These are phyloP conservation scores for Oophaga pumilio DNA, from an alignment of 2,113 vertebrate genomes.

Conservation along the genomic window DNA sequence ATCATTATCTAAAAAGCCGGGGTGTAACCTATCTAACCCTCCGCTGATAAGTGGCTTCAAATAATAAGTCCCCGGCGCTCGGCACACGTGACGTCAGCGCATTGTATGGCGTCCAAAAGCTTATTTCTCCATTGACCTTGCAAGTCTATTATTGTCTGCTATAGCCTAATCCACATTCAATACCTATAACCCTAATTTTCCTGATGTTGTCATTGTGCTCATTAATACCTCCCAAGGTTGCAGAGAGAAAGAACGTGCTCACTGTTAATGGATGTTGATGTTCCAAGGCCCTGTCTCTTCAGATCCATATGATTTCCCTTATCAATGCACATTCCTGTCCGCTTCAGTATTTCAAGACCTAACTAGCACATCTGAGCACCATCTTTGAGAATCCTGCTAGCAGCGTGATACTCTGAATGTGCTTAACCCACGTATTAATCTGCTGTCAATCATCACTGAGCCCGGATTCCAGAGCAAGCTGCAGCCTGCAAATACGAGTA, in stretches of 20 bases:
- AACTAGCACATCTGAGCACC: background rate
- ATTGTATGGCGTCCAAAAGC: slow-evolving; percentile 20
- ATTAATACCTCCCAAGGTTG: slow-evolving; percentile 49
- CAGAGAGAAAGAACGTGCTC: slow-evolving; percentile 2
- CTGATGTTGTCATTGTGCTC: slow-evolving; percentile 27
- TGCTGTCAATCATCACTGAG: background rate
- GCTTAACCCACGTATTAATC: background rate
- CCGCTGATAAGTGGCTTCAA: background rate
- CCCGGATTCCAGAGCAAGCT: background rate
- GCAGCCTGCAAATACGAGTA: background rate
- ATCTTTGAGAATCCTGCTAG: background rate
- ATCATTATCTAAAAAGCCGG: background rate
- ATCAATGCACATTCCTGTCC: slow-evolving; percentile 18
- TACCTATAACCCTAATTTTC: slow-evolving; percentile 33
- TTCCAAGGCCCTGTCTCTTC: slow-evolving; percentile 37
- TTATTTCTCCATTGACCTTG: slow-evolving; percentile 11
- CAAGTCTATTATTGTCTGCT: slow-evolving; percentile 23
- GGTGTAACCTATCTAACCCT: background rate
- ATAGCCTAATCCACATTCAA: slow-evolving; percentile 30
- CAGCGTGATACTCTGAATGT: background rate
- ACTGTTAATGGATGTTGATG: slow-evolving; percentile 43
- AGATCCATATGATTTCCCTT: slow-evolving; percentile 3
- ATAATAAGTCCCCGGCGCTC: background rate
- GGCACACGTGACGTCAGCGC: background rate
- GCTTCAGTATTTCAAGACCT: slow-evolving; percentile 2